Evolutionary conservation across 2,797 vertebrate species (phyloP).

Genomic region (Hephaestus fuliginosus): DNA sequence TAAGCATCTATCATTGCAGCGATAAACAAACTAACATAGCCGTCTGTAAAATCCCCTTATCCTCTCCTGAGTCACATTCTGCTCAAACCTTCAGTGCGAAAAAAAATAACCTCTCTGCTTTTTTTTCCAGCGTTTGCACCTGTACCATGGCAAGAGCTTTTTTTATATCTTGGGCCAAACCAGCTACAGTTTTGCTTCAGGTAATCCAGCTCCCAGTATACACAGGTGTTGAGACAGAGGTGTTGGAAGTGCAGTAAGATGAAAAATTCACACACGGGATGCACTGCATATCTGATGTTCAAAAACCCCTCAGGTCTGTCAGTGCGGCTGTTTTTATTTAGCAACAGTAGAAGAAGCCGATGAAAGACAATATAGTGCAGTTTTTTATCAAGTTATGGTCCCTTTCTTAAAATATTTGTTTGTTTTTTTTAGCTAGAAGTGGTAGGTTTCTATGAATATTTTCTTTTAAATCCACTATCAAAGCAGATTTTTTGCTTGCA

Average conservation of each 20-base stretch:
- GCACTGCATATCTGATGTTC: conserved; percentile 53
- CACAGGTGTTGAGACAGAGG: conserved; percentile 45
- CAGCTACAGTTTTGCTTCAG: conserved; percentile 61
- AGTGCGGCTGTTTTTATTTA: conserved; percentile 32
- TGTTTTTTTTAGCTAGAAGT: neutral
- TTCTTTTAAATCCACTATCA: neutral
- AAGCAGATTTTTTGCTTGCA: neutral
- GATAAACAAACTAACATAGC: conserved; percentile 60
- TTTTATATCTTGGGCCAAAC: conserved; percentile 62
- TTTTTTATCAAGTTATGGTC: neutral
- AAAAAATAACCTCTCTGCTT: conserved; percentile 11
- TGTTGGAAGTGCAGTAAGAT: conserved; percentile 58
- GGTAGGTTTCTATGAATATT: neutral
- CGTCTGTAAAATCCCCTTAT: conserved; percentile 64
- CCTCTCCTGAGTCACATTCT: conserved; percentile 60
- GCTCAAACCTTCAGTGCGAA: conserved; percentile 39
- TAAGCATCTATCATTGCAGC: conserved; percentile 39
- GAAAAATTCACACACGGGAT: conserved; percentile 66
- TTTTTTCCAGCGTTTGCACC: conserved; percentile 65
- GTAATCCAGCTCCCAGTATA: conserved; percentile 64
- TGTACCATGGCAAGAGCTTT: conserved; percentile 66
- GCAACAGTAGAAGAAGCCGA: conserved; percentile 23
- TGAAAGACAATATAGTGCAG: conserved; percentile 29
- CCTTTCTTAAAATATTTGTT: neutral
- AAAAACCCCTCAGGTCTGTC: conserved; percentile 47